Conservation (phyloP, 2,888 invertebrate species). For the Andrena flavipes region DNA sequence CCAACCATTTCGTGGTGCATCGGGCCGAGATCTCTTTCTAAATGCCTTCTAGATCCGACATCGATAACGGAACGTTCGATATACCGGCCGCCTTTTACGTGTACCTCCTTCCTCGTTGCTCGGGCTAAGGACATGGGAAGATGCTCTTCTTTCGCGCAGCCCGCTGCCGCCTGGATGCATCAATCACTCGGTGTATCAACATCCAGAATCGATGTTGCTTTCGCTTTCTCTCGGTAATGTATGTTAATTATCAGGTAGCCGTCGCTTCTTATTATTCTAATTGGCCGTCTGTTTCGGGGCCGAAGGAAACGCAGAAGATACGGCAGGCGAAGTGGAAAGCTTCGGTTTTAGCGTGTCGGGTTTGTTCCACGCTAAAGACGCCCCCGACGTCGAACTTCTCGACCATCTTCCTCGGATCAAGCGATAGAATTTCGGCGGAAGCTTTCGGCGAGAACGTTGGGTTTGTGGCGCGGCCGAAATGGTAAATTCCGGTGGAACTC, state of each 20-base stretch:
- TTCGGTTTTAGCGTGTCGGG: not conserved
- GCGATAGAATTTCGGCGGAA: not conserved
- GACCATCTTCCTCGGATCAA: not conserved
- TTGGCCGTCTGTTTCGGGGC: conserved; percentile 14
- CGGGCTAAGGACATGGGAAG: conserved; percentile 51
- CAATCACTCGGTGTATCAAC: conserved; percentile 49
- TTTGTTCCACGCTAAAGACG: not conserved
- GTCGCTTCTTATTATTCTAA: conserved; percentile 25
- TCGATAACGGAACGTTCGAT: conserved; percentile 67
- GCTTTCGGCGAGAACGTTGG: not conserved
- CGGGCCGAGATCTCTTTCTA: conserved; percentile 70
- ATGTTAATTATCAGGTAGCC: conserved; percentile 52
- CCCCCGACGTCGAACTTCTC: not conserved
- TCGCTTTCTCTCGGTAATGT: conserved; percentile 44
- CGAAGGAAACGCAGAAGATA: not conserved
- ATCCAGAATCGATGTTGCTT: conserved; percentile 30
- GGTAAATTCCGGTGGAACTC: not conserved
- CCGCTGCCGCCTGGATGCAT: conserved; percentile 42
- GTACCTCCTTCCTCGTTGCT: conserved; percentile 7
- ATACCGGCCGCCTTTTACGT: conserved; percentile 53
- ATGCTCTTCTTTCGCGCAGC: conserved; percentile 24
- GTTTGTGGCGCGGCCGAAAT: not conserved
- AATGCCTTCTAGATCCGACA: conserved; percentile 72
- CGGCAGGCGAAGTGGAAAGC: not conserved
- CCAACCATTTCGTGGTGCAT: conserved; percentile 67